phyloP scores from a whole-genome alignment of 2,888 invertebrate genomes.

The Amiota mariae region DNA sequence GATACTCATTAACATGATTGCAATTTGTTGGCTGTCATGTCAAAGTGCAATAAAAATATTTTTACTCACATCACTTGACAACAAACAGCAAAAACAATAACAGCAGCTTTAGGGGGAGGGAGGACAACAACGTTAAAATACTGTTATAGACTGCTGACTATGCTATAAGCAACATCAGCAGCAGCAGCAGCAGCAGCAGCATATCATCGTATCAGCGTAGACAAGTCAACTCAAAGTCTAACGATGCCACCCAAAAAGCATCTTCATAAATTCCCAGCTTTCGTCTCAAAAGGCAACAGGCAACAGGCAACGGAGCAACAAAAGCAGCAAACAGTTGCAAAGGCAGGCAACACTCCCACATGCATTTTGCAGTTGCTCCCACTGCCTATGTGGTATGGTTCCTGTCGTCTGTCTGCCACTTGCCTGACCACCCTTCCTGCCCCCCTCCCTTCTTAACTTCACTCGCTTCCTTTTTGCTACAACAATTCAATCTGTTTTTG shows the following conservation, averaged over 20 bases:
- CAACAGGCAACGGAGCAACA: slow-evolving; percentile 17
- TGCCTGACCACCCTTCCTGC: slow-evolving; percentile 25
- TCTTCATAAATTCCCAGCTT: slow-evolving; percentile 63
- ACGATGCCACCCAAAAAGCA: slow-evolving; percentile 64
- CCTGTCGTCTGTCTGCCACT: not conserved
- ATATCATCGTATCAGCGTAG: not conserved
- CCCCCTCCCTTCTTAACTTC: slow-evolving; percentile 19
- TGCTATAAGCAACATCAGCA: not conserved
- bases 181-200: slow-evolving; percentile 6
- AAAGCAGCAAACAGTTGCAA: slow-evolving; percentile 12
- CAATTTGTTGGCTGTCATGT: slow-evolving; percentile 66
- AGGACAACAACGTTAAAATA: not conserved
- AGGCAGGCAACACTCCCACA: slow-evolving; percentile 61
- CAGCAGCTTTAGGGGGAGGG: not conserved
- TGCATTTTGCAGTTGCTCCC: slow-evolving; percentile 34
- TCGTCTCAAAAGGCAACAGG: slow-evolving; percentile 28
- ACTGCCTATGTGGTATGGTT: not conserved
- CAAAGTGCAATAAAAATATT: slow-evolving; percentile 70
- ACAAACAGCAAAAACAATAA: slow-evolving; percentile 16
- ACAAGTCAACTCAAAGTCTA: not conserved
- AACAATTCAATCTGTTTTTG: slow-evolving; percentile 55
- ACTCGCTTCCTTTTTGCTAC: slow-evolving; percentile 47
- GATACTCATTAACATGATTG: slow-evolving; percentile 36
- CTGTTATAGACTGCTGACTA: too few species aligned
- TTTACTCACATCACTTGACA: slow-evolving; percentile 66